Evolutionary conservation across 2,888 invertebrate genomes (phyloP).

Genomic region (Craniophora ligustri): DNA sequence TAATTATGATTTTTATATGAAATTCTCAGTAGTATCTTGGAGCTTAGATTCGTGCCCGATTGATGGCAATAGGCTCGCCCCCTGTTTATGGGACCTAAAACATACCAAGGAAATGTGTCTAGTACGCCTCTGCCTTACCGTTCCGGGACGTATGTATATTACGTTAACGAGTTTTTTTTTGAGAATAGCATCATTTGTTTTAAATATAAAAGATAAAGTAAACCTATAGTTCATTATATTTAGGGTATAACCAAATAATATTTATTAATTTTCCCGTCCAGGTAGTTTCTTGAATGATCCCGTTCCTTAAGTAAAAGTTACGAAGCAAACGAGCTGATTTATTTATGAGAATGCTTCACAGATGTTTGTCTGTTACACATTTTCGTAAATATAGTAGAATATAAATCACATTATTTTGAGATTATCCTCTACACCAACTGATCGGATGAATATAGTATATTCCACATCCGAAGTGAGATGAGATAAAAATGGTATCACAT

Average conservation of each 20-base stretch:
- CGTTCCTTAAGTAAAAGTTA: conserved; percentile 48
- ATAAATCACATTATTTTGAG: conserved; percentile 35
- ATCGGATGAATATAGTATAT: conserved; percentile 26
- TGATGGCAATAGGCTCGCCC: no score
- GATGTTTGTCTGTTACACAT: conserved; percentile 42
- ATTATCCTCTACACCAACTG: conserved; percentile 24
- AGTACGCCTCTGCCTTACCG: no score
- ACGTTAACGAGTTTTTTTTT: no score
- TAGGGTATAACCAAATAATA: neutral
- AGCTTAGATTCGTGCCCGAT: no score
- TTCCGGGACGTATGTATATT: no score
- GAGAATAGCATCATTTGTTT: no score
- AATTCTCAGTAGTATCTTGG: no score
- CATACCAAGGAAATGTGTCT: no score
- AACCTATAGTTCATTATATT: neutral
- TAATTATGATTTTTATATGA: no score
- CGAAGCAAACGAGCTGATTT: conserved; percentile 54
- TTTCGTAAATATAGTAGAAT: conserved; percentile 30
- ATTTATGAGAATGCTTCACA: conserved; percentile 54
- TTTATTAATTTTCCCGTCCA: neutral
- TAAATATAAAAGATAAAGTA: no score
- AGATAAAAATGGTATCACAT: conserved; percentile 22
- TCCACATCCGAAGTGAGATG: conserved; percentile 5
- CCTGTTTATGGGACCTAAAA: no score
- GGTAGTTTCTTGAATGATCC: conserved; percentile 28